Conservation (phyloP, 2,888 invertebrate genomes). For the Catonia carolina region DNA sequence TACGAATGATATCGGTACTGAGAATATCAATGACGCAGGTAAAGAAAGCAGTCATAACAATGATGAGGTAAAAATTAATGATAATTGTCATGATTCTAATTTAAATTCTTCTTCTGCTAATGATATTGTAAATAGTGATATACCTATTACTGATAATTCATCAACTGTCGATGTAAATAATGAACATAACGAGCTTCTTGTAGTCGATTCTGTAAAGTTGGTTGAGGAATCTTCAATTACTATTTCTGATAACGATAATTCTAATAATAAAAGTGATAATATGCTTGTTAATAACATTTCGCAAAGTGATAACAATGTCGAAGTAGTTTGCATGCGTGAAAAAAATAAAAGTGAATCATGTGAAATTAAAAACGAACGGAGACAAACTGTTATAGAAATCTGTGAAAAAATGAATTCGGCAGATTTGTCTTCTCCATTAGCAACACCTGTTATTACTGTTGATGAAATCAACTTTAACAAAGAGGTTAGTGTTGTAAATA, state of each 20-base stretch:
- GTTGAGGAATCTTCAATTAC: not conserved
- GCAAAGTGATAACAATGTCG: too few relatives aligned
- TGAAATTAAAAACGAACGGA: conserved; percentile 1
- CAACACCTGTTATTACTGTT: conserved; percentile 22
- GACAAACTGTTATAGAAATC: conserved; percentile 20
- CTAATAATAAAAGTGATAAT: not conserved
- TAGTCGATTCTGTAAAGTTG: not conserved
- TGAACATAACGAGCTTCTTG: not conserved
- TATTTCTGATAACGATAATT: not conserved
- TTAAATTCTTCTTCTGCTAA: not conserved
- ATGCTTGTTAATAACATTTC: conserved; percentile 9
- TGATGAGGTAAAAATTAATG: too few relatives aligned
- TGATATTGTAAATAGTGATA: conserved; percentile 9
- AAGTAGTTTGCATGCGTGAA: conserved; percentile 5
- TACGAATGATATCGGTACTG: too few relatives aligned
- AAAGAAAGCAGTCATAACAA: too few relatives aligned
- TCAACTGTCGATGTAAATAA: too few relatives aligned
- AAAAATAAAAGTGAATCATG: not conserved
- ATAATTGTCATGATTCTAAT: not conserved
- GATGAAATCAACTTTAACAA: conserved; percentile 16
- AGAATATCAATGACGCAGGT: too few relatives aligned
- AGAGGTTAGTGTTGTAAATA: conserved; percentile 19
- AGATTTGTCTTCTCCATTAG: conserved; percentile 8
- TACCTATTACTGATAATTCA: conserved; percentile 1
- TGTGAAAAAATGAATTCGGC: conserved; percentile 18